Evolutionary conservation across 1,140 invertebrate species (phyloP).

Genomic region (Philaenus spumarius): DNA sequence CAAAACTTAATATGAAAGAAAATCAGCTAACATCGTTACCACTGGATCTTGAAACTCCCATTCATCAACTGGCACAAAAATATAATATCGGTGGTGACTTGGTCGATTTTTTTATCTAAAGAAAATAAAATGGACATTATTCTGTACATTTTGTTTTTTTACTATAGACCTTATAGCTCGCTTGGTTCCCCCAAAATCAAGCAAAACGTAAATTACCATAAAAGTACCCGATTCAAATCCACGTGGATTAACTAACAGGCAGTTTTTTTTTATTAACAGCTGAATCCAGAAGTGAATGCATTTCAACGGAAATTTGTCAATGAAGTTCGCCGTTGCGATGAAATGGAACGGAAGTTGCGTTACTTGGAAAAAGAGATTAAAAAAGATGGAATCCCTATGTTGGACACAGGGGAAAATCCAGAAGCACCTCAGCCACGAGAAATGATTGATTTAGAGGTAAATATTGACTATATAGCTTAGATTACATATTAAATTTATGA

Average conservation of each 20-base stretch:
- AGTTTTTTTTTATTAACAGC: conserved; percentile 44
- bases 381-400: conserved; percentile 94
- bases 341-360: conserved; percentile 91
- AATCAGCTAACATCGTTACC: conserved; percentile 91
- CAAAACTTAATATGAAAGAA: conserved; percentile 98
- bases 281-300: conserved; percentile 91
- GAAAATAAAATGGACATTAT: no score
- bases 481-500: no score
- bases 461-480: no score
- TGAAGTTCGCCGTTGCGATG: conserved; percentile 89
- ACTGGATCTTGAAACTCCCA: conserved; percentile 85
- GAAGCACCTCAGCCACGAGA: conserved; percentile 97
- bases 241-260: no score
- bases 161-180: no score
- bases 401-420: conserved; percentile 95
- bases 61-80: no score
- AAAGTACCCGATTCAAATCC: no score
- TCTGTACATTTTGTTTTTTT: no score
- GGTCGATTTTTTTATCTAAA: no score
- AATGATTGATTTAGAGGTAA: conserved; percentile 97
- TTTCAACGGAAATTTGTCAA: conserved; percentile 95
- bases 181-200: no score
- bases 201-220: no score
- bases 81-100: no score
- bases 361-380: conserved; percentile 98